Conservation (phyloP, 2,113 vertebrate genomes). For the Psittacus erithacus region DNA sequence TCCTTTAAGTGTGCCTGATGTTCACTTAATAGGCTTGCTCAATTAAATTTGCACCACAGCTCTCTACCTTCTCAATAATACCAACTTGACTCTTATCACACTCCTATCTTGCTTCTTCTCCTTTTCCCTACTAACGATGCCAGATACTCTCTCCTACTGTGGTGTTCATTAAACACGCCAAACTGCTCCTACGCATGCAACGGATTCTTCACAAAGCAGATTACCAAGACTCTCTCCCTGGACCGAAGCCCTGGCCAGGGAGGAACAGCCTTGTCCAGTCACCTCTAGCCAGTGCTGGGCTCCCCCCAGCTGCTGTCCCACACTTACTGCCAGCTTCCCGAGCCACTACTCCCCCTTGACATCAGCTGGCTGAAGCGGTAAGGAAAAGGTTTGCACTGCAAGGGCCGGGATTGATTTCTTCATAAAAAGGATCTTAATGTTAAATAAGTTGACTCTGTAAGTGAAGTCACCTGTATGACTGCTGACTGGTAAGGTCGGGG, state of each 20-base stretch:
- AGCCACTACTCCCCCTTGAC: not conserved
- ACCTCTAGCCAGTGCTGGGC: not conserved
- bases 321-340: rapidly evolving
- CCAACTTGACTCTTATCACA: not conserved
- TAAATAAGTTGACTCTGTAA: not conserved
- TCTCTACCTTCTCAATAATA: not conserved
- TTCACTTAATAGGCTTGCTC: not conserved
- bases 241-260: not conserved
- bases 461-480: not conserved
- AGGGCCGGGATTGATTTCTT: not conserved
- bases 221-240: not conserved
- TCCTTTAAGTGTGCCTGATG: not conserved
- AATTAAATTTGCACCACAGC: not conserved
- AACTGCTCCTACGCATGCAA: not conserved
- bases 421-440: not conserved
- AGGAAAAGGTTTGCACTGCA: rapidly evolving
- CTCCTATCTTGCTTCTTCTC: not conserved
- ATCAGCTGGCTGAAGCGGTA: not conserved
- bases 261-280: not conserved
- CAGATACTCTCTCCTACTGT: not conserved
- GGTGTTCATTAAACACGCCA: not conserved
- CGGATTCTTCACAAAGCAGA: not conserved
- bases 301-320: not conserved
- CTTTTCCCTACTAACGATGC: not conserved
- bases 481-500: not conserved